phyloP scores from a whole-genome alignment of 2,797 vertebrate genomes.

The Trichosurus vulpecula region DNA sequence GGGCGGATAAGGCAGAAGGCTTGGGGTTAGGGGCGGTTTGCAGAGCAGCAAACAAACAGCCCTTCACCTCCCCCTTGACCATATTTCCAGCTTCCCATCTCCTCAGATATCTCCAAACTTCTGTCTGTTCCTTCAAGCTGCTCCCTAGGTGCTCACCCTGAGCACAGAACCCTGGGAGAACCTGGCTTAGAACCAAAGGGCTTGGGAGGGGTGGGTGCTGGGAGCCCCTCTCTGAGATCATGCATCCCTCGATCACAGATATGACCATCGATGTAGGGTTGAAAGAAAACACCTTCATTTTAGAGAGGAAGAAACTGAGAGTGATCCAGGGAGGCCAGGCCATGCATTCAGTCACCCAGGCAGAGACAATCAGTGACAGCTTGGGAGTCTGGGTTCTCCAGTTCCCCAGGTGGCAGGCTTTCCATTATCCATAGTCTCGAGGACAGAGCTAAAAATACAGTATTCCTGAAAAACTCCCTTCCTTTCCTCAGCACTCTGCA shows the following conservation, averaged over 20 bases:
- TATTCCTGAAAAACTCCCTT: background rate
- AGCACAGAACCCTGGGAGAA: background rate
- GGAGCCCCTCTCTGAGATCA: background rate
- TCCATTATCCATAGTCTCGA: background rate
- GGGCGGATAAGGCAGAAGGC: background rate
- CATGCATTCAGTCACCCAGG: background rate
- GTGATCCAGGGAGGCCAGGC: background rate
- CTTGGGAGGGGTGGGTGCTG: background rate
- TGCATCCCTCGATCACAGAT: accelerated
- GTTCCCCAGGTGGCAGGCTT: background rate
- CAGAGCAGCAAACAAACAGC: background rate
- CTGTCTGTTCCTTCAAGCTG: background rate
- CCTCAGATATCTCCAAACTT: background rate
- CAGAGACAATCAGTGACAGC: background rate
- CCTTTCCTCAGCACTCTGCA: background rate
- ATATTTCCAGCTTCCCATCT: background rate
- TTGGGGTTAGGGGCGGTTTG: background rate
- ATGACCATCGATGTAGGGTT: background rate
- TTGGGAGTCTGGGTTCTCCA: background rate
- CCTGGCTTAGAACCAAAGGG: background rate
- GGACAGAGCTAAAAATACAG: background rate
- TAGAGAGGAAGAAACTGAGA: background rate
- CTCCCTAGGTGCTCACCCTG: background rate
- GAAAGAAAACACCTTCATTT: background rate
- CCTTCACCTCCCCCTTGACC: background rate